Conservation (phyloP, 2,797 vertebrate genomes). For the Valencia hispanica region DNA sequence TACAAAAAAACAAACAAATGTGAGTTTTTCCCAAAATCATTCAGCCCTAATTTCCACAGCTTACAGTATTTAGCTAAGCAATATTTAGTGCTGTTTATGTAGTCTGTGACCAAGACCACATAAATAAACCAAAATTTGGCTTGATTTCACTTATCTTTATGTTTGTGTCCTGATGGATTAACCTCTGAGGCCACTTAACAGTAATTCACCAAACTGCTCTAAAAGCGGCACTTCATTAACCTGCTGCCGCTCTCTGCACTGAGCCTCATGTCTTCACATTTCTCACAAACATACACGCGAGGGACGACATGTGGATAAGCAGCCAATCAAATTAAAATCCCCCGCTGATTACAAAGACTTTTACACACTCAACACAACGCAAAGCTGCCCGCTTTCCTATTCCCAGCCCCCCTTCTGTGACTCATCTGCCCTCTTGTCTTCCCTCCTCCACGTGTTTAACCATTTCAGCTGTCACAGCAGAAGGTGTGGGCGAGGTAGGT, state of each 20-base stretch:
- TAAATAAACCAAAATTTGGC: background rate
- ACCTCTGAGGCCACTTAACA: slow-evolving; percentile 28
- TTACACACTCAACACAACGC: slow-evolving; percentile 38
- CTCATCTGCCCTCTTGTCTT: slow-evolving; percentile 11
- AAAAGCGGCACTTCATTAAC: slow-evolving; percentile 62
- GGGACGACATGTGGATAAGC: slow-evolving; percentile 45
- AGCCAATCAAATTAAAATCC: slow-evolving; percentile 60
- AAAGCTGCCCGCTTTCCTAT: slow-evolving; percentile 41
- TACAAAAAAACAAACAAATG: no score
- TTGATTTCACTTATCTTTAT: slow-evolving; percentile 30
- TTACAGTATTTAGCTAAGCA: background rate
- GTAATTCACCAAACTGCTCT: slow-evolving; percentile 48
- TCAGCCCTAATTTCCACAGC: background rate
- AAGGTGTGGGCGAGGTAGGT: slow-evolving; percentile 63
- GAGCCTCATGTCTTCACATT: slow-evolving; percentile 38
- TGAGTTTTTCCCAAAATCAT: no score
- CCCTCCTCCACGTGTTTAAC: slow-evolving; percentile 45
- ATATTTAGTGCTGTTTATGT: background rate
- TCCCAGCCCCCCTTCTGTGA: slow-evolving; percentile 30
- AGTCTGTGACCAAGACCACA: background rate
- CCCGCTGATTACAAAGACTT: slow-evolving; percentile 56
- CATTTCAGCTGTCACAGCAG: slow-evolving; percentile 59
- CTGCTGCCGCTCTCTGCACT: slow-evolving; percentile 33
- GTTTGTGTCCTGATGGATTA: slow-evolving; percentile 35
- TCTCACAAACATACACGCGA: background rate